phyloP scores from a whole-genome alignment of 2,888 invertebrate genomes.

The Entomobrya multifasciata region DNA sequence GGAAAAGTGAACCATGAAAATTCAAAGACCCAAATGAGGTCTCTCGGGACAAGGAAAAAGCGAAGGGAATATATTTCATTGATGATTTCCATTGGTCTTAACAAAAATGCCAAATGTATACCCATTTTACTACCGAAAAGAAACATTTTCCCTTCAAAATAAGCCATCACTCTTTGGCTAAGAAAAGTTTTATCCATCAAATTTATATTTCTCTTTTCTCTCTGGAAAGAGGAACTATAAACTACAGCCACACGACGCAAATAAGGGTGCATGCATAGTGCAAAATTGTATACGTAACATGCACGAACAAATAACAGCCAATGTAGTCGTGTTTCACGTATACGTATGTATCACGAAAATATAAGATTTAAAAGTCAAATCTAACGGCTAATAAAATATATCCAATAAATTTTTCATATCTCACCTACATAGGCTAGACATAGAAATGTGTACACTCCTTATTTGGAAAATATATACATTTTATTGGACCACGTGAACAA shows the following conservation, averaged over 20 bases:
- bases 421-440: background rate
- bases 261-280: background rate
- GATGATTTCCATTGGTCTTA: constrained; percentile 9
- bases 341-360: too few species aligned
- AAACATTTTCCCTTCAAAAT: constrained; percentile 26
- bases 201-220: constrained; percentile 42
- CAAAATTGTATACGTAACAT: background rate
- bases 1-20: constrained; percentile 48
- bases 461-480: background rate
- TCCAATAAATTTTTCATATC: background rate
- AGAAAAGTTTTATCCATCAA: constrained; percentile 52
- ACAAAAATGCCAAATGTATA: constrained; percentile 14
- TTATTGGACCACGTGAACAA: background rate
- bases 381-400: too few species aligned
- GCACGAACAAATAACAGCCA: too few species aligned
- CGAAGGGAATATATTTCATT: constrained; percentile 19
- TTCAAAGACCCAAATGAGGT: constrained; percentile 49
- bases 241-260: background rate
- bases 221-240: background rate
- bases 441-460: too few species aligned
- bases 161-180: constrained; percentile 25
- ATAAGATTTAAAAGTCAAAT: too few species aligned
- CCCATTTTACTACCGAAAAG: constrained; percentile 13
- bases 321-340: too few species aligned
- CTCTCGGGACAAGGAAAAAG: constrained; percentile 33